These are phyloP conservation scores for Drepanosiphum platanoidis DNA, from an alignment of 2,888 invertebrate genomes.

Conservation along the genomic window DNA sequence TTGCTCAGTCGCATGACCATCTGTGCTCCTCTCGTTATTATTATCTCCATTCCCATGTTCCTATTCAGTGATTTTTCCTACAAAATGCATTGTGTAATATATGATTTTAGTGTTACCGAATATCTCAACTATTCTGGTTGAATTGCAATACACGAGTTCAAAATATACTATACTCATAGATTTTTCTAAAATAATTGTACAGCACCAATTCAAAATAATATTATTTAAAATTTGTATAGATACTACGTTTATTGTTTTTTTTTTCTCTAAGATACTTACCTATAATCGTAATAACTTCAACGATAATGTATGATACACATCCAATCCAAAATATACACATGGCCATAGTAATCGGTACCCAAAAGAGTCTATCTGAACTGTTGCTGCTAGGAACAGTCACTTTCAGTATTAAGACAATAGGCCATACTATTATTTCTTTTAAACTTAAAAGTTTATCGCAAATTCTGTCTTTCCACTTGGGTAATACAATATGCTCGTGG, in stretches of 20 bases:
- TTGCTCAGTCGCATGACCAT: too few relatives aligned
- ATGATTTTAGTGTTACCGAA: too few relatives aligned
- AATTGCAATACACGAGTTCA: too few relatives aligned
- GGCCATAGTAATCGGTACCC: conserved; percentile 76
- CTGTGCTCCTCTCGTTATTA: too few relatives aligned
- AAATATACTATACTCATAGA: neutral
- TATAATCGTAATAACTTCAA: conserved; percentile 85
- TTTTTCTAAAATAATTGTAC: neutral
- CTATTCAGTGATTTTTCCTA: too few relatives aligned
- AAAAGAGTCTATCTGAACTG: conserved; percentile 69
- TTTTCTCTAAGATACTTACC: conserved; percentile 70
- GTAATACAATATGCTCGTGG: conserved; percentile 16
- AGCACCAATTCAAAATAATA: neutral
- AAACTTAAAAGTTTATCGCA: conserved; percentile 18
- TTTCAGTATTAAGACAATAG: conserved; percentile 70
- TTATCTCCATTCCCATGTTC: too few relatives aligned
- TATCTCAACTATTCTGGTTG: too few relatives aligned
- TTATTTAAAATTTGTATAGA: neutral
- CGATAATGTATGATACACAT: conserved; percentile 80
- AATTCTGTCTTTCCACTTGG: conserved; percentile 41
- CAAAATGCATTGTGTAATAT: too few relatives aligned
- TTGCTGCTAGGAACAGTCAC: conserved; percentile 81
- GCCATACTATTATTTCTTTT: conserved; percentile 62
- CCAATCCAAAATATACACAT: conserved; percentile 88
- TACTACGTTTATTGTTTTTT: neutral